Conservation (phyloP, 2,888 invertebrate species). For the Acholoe squamosa region DNA sequence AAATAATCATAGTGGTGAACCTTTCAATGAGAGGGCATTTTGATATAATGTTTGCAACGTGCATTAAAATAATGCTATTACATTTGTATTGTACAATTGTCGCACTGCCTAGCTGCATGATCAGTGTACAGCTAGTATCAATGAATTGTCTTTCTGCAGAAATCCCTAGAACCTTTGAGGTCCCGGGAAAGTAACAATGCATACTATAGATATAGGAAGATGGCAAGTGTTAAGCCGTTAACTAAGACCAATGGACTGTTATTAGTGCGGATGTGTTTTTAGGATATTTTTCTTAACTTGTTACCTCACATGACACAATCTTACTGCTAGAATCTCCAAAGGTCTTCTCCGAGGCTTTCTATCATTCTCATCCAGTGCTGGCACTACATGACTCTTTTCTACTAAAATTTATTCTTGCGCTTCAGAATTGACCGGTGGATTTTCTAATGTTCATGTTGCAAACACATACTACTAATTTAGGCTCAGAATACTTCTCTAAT, state of each 20-base stretch:
- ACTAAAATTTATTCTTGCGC: slow-evolving; percentile 20
- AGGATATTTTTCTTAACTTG: not conserved
- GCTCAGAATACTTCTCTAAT: not conserved
- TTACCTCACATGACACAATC: not conserved
- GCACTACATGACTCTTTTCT: slow-evolving; percentile 17
- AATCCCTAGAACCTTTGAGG: not conserved
- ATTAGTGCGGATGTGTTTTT: slow-evolving; percentile 11
- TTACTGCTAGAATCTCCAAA: not conserved
- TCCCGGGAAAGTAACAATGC: not conserved
- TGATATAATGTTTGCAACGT: slow-evolving; percentile 14
- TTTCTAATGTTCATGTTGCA: not conserved
- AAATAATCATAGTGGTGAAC: not conserved
- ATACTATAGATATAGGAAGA: not conserved
- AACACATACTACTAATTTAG: not conserved
- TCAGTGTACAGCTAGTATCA: slow-evolving; percentile 15
- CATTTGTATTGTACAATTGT: slow-evolving; percentile 46
- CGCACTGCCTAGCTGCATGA: slow-evolving; percentile 46
- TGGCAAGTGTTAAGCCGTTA: not conserved
- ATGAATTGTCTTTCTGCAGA: not conserved
- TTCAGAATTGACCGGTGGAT: slow-evolving; percentile 13
- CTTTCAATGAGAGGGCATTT: not conserved
- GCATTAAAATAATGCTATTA: not conserved
- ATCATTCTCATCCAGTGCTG: slow-evolving; percentile 5
- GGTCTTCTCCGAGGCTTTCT: slow-evolving; percentile 8
- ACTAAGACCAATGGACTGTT: not conserved